Base-by-base conservation (phyloP, 2,113 vertebrate species). In the Oreochromis niloticus region DNA sequence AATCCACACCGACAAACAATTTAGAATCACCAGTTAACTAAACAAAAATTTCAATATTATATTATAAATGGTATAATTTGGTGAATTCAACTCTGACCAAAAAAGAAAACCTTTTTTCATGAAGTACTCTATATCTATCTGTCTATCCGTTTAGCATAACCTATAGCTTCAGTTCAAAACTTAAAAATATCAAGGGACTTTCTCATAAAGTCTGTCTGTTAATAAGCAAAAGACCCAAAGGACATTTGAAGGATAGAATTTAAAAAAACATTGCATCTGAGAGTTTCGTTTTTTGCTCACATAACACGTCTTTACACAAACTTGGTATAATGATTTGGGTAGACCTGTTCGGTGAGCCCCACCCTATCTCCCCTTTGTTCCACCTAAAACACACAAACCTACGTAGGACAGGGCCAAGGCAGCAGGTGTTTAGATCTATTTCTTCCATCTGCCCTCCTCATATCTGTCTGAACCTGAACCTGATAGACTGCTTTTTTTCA, bases 321-420 rank as follows among this genome's bases (percentile, higher is more conserved):
- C 46, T 82, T 88, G 5, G 71, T 59, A 52, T 63, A 83, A 88
- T 89, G 34, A 92, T 89, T 89, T 82, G 66, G 88, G 68, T 81
- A 92, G 91, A 94, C 88, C 92, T 94, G 91, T 90, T 95, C 66
- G 30, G 24, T 61, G 79, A 87, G 80, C 88, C 86, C 85, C 87
- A 89, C 84, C 83, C 86, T 81, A 43, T 73, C 48, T 82, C 61
- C 80, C 85, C 34, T 93, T 92, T 87, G 87, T 92, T 87, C 41
- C 3, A 7, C 86, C 78, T 85, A 59, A 85, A 84, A 85, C 80
- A 85, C 78, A 90, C 71, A 87, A 86, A 86, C 81, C 88, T 36
- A 27, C 39, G 14, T 32, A 27, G 71, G 55, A 87, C 48, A 4
- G n/a, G 87, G 86, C 89, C 71, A 83, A 79, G 73, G 86, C 85